Base-by-base conservation (phyloP, 2,797 vertebrate species). In the Lophura swinhoii region DNA sequence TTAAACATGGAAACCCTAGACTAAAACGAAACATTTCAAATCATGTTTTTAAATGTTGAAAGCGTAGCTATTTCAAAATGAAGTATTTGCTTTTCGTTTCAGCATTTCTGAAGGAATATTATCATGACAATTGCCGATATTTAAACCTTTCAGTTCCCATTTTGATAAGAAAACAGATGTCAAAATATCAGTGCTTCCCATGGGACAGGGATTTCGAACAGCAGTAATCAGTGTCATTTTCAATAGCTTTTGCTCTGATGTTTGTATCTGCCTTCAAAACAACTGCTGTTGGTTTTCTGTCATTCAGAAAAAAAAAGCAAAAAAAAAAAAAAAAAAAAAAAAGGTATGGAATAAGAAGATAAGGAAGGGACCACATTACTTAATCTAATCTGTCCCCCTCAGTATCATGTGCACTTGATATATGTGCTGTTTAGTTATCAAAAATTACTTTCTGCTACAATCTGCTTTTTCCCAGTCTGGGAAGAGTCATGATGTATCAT, bases 141-240 rank as follows among this genome's bases (percentile, higher is more conserved):
- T 87, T 64, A 80, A 87, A 91, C 12, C 4, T 69, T 81, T 67
- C n/a, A 81, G 6, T 55, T 84, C 8, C 13, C 4, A 5, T 76
- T 93, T 63, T 55, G 31, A 33, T 59, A 78, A 78, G 59, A 81
- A 75, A 91, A 75, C 43, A 28, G 39, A 41, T 73, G 63, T 48
- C 80, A 90, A 76, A 79, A 70, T 75, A 92, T 37, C 55, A 91
- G 14, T 22, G 7, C 78, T 63, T 73, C 48, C 48, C 28, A 35
- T 22, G 24, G 87, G 70, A 76, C 9, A 41, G 10, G 10, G 41
- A 76, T 90, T 81, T 67, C 43, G 6, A 90, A 75, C 62, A 75
- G 33, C n/a, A 78, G 26, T 81, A 69, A 91, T 78, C 74, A 84
- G 48, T 49, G 56, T 33, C 5, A 59, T 90, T 95, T 91, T 86